Percentiles rank a stretch among this genome's conserved stretches.
Conservation (phyloP, 2,888 invertebrate species). For the Torymus texanus region DNA sequence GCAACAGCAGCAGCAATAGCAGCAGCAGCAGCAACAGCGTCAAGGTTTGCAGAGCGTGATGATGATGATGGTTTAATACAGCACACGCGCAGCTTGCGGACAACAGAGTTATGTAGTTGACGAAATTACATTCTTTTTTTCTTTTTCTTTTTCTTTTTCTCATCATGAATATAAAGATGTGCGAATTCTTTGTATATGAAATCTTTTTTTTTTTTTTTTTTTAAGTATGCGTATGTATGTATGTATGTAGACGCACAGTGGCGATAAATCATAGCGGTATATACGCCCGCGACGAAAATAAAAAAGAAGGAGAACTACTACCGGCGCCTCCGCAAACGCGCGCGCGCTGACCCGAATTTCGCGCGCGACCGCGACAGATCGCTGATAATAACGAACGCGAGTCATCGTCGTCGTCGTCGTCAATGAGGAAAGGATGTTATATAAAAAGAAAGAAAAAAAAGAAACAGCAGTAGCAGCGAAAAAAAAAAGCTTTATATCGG, state of each 20-base stretch:
- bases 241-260: not conserved
- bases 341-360: no score
- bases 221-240: no score
- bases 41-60: constrained; percentile 9
- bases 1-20: not conserved
- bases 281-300: constrained; percentile 3
- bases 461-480: no score
- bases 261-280: constrained; percentile 31
- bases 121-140: not conserved
- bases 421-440: no score
- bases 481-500: no score
- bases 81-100: not conserved
- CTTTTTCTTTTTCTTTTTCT: not conserved
- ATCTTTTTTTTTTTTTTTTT: no score
- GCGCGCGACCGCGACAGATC: no score
- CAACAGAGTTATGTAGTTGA: not conserved
- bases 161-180: constrained; percentile 34
- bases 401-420: no score
- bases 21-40: not conserved
- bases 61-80: not conserved
- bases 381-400: no score
- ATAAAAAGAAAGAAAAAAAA: no score
- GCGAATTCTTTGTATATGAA: no score
- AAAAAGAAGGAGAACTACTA: not conserved
- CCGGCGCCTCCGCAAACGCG: no score